Evolutionary conservation across 2,113 vertebrate genomes (phyloP).

Genomic region (Lethenteron reissneri): DNA sequence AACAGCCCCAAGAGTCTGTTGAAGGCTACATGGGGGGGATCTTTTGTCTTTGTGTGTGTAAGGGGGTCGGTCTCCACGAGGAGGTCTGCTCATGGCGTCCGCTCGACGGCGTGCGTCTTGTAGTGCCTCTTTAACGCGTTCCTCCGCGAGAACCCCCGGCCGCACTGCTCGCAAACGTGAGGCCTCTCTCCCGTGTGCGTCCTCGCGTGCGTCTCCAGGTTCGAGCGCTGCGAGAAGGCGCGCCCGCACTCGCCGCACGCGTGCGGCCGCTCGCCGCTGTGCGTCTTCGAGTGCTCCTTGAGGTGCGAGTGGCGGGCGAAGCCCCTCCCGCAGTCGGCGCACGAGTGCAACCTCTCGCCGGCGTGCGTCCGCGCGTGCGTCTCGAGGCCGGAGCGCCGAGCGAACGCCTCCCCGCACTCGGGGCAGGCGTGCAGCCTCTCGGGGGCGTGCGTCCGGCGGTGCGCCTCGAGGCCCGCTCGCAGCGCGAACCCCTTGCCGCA

Average conservation of each 20-base stretch:
- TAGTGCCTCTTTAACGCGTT: too few species aligned
- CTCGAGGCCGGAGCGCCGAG: background rate
- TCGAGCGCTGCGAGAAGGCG: conserved; percentile 17
- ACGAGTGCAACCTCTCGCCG: conserved; percentile 22
- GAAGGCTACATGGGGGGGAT: too few species aligned
- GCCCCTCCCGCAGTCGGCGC: conserved; percentile 21
- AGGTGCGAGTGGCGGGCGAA: conserved; percentile 26
- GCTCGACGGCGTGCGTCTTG: too few species aligned
- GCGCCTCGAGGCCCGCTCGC: background rate
- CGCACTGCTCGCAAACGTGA: conserved; percentile 14
- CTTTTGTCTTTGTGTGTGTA: too few species aligned
- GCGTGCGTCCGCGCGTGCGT: background rate
- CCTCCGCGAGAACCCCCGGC: conserved; percentile 11
- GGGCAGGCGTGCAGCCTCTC: background rate
- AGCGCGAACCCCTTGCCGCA: background rate
- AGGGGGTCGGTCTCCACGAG: too few species aligned
- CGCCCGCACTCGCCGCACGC: conserved; percentile 19
- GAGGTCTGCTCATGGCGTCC: too few species aligned
- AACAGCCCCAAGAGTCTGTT: too few species aligned
- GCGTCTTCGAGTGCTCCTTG: conserved; percentile 20
- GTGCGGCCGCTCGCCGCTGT: conserved; percentile 17
- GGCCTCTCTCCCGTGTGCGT: conserved; percentile 18
- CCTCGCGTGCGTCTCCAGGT: conserved; percentile 19
- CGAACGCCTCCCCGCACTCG: background rate
- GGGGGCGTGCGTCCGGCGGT: background rate